A percentile compares a stretch with the other conserved stretches of the same genome.
phyloP scores from a whole-genome alignment of 1,140 invertebrate genomes.

The Bradynema listronoti region DNA sequence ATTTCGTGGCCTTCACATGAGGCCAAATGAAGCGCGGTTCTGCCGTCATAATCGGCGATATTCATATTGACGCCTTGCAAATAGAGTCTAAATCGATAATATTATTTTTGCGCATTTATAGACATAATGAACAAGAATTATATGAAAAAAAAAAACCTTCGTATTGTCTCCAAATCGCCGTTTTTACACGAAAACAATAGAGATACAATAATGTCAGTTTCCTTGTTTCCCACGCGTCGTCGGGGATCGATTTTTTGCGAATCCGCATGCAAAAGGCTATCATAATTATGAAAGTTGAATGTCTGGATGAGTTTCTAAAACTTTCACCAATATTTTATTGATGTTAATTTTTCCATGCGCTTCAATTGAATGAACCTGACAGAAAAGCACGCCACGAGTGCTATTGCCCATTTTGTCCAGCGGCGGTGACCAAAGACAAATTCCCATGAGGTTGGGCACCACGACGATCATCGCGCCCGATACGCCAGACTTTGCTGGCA shows the following conservation, averaged over 20 bases:
- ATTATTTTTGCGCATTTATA: no score
- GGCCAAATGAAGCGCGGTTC: constrained; percentile 44
- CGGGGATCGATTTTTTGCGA: constrained; percentile 65
- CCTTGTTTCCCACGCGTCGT: constrained; percentile 80
- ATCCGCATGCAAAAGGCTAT: constrained; percentile 81
- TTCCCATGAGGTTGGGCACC: constrained; percentile 90
- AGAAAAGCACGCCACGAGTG: constrained; percentile 81
- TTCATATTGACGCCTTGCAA: constrained; percentile 32
- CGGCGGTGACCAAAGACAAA: constrained; percentile 86
- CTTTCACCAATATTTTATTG: neutral
- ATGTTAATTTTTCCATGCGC: neutral
- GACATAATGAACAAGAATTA: neutral
- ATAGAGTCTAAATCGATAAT: neutral
- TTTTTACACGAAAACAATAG: constrained; percentile 84
- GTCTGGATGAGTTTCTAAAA: constrained; percentile 28
- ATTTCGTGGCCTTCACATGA: constrained; percentile 71
- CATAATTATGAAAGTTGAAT: constrained; percentile 59
- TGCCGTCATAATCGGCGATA: constrained; percentile 63
- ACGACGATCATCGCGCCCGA: constrained; percentile 84
- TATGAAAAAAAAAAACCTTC: constrained; percentile 59
- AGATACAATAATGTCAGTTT: constrained; percentile 79
- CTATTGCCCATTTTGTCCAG: constrained; percentile 80
- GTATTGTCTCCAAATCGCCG: constrained; percentile 82
- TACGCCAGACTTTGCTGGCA: constrained; percentile 91
- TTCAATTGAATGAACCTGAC: constrained; percentile 61